phyloP scores from a whole-genome alignment of 2,797 vertebrate species.

The Clarias fuscus region DNA sequence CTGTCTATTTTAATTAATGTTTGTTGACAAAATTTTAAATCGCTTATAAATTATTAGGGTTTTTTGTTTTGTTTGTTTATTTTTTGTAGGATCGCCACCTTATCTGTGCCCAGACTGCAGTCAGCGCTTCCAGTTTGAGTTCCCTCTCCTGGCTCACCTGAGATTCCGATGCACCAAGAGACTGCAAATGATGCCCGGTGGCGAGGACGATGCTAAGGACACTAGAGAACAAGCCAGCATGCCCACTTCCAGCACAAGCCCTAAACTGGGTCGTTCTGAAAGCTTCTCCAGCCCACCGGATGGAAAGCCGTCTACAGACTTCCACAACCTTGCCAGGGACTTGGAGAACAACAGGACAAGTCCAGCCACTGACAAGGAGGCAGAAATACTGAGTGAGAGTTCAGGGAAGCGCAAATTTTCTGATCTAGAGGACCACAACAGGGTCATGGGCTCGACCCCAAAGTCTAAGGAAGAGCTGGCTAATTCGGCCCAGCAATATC shows the following conservation, averaged over 20 bases:
- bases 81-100: constrained; percentile 77
- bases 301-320: constrained; percentile 91
- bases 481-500: constrained; percentile 86
- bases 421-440: constrained; percentile 69
- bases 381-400: constrained; percentile 76
- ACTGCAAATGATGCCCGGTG: constrained; percentile 74
- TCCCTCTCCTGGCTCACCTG: constrained; percentile 88
- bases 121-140: constrained; percentile 95
- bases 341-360: constrained; percentile 85
- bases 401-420: constrained; percentile 87
- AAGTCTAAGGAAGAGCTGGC: constrained; percentile 87
- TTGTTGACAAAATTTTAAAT: background rate
- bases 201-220: constrained; percentile 75
- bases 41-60: background rate
- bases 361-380: constrained; percentile 78
- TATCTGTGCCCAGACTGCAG: constrained; percentile 89
- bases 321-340: constrained; percentile 93
- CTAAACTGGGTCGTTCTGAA: constrained; percentile 73
- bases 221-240: constrained; percentile 59
- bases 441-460: constrained; percentile 65
- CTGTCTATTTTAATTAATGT: background rate
- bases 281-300: constrained; percentile 69
- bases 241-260: constrained; percentile 65
- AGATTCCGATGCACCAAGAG: constrained; percentile 95
- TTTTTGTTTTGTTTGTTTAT: constrained; percentile 3